Evolutionary conservation across 92 coral and sea anemone species (phyloP).

Genomic region (Parazoanthus swiftii): DNA sequence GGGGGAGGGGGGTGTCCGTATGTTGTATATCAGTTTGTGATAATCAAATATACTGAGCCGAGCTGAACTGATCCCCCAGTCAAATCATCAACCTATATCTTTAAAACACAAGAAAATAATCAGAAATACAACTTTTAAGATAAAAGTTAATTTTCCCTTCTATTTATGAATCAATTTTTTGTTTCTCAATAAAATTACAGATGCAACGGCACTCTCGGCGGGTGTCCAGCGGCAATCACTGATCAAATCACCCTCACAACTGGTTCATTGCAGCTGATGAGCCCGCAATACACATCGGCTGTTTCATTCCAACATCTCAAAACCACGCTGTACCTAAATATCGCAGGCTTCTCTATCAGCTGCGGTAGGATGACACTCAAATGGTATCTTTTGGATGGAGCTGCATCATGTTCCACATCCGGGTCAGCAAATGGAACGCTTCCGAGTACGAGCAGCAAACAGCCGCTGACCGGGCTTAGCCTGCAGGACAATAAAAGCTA

Average conservation of each 20-base stretch:
- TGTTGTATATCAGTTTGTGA: too few species aligned
- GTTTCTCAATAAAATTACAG: slow-evolving; percentile 21
- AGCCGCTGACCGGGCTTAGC: slow-evolving; percentile 49
- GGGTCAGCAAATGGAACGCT: slow-evolving; percentile 26
- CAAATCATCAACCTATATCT: too few species aligned
- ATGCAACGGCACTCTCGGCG: slow-evolving; percentile 53
- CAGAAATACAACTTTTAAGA: too few species aligned
- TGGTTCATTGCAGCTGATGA: slow-evolving; percentile 42
- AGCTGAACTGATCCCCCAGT: too few species aligned
- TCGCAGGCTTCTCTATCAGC: slow-evolving; percentile 45
- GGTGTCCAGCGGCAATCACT: slow-evolving; percentile 49
- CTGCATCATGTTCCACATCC: slow-evolving; percentile 35
- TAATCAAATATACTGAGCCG: too few species aligned
- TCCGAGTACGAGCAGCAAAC: slow-evolving; percentile 36
- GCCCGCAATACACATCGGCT: slow-evolving; percentile 26
- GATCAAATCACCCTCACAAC: slow-evolving; percentile 36
- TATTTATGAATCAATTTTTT: too few species aligned
- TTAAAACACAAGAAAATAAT: too few species aligned
- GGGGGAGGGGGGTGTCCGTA: too few species aligned
- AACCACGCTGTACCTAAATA: slow-evolving; percentile 45
- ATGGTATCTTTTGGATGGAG: slow-evolving; percentile 50
- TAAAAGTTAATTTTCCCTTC: too few species aligned
- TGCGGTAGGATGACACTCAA: slow-evolving; percentile 47
- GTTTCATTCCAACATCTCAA: slow-evolving; percentile 48
- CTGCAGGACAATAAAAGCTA: slow-evolving; percentile 46